Evolutionary conservation across 2,797 vertebrate species (phyloP), one percentile per base, ranked within the genome.

Genomic region (Podarcis siculus): DNA sequence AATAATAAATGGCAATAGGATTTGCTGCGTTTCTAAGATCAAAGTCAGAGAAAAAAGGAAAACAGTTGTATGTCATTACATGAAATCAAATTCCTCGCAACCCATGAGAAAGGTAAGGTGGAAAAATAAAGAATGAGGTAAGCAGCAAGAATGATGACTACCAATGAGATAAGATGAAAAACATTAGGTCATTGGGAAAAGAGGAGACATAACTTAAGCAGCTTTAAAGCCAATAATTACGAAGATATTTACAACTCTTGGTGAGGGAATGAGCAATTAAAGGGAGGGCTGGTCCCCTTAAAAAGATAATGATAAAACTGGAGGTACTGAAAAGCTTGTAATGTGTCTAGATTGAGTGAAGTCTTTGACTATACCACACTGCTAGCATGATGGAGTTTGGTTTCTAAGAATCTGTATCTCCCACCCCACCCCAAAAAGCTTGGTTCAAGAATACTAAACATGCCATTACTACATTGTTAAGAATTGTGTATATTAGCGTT

Each of bases 51-150:
- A 25, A 66, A 39, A 75, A 45, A 35, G 30, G 61, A 49, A 7
- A 39, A 19, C 15, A 39, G 32, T 21, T 42, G 3, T 21, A 64
- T 45, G 30, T 9, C 37, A 45, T n/a, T 69, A n/a, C 6, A 2
- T n/a, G 72, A 86, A 85, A 86, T 17, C 58, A 67, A 86, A 66
- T 86, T 45, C 84, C 61, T 67, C 39, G 35, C 30, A 86, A 49
- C 5, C 7, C 84, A 55, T 49, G 39, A 78, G 32, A 77, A 85
- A 85, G 9, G 30, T 69, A n/a, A 13, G n/a, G 13, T 69, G 45
- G 55, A 45, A 45, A 85, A 77, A 85, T 76, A 37, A 72, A n/a
- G 64, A 42, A 78, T 32, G 5, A 49, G 32, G 37, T 79, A 78
- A 78, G 30, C 9, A 78, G 75, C 39, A 78, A 67, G 61, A 49